Conservation (phyloP, 1,140 invertebrate genomes). For the Lepidurus couesii region DNA sequence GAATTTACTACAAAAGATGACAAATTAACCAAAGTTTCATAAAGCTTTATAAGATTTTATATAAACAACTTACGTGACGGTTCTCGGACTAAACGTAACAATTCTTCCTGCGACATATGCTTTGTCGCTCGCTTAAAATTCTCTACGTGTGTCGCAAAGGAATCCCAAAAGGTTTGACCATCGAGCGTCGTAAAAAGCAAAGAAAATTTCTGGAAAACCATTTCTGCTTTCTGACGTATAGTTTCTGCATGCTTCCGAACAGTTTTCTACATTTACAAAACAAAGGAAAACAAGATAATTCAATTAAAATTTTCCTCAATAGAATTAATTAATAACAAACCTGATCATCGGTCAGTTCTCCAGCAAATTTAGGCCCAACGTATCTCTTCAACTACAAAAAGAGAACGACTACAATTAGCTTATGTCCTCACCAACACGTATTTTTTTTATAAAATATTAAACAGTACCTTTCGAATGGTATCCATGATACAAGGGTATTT, state of each 20-base stretch:
- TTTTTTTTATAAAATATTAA: background rate
- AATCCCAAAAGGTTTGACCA: conserved; percentile 33
- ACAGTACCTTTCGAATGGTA: conserved; percentile 50
- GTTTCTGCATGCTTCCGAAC: conserved; percentile 31
- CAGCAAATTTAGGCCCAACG: conserved; percentile 32
- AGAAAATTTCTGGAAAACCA: conserved; percentile 34
- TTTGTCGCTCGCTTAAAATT: conserved; percentile 33
- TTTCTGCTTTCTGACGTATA: conserved; percentile 32
- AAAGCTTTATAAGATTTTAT: background rate
- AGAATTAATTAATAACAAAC: conserved; percentile 6
- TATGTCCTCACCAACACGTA: background rate
- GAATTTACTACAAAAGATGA: background rate
- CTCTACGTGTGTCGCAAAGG: conserved; percentile 32
- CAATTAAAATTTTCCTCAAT: background rate
- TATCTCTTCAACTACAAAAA: conserved; percentile 34
- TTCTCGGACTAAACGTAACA: conserved; percentile 31
- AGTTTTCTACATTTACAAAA: conserved; percentile 11
- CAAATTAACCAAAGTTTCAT: background rate
- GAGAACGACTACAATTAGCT: background rate
- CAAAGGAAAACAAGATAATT: background rate
- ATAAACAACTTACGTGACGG: conserved; percentile 32
- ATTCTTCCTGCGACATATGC: background rate
- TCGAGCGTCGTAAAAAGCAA: conserved; percentile 31
- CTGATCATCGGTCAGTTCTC: conserved; percentile 32
- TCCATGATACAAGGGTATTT: conserved; percentile 77